These are phyloP conservation scores for Iselma pallidipennis DNA, from an alignment of 2,888 invertebrate genomes.

Conservation along the genomic window DNA sequence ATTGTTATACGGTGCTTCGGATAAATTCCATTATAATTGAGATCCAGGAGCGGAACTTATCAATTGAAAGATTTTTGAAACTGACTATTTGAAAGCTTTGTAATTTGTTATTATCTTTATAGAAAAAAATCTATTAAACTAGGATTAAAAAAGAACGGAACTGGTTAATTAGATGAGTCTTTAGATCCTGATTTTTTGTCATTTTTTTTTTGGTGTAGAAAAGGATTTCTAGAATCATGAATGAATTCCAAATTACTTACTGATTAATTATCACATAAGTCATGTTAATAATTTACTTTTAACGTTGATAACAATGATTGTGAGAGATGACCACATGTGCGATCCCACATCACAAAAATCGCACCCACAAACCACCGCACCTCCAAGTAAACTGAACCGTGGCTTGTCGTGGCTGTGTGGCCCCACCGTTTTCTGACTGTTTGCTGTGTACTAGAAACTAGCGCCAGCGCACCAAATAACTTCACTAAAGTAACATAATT, in stretches of 20 bases:
- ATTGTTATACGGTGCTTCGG: neutral
- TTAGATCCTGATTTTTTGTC: neutral
- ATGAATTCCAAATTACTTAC: constrained; percentile 30
- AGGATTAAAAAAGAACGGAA: neutral
- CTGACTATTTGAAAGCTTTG: neutral
- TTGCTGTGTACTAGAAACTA: constrained; percentile 17
- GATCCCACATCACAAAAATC: constrained; percentile 33
- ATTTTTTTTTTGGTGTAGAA: neutral
- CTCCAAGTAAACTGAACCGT: constrained; percentile 23
- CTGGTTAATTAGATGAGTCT: neutral
- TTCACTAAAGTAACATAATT: neutral
- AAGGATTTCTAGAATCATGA: no score
- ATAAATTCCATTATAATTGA: constrained; percentile 1
- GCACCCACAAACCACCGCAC: constrained; percentile 24
- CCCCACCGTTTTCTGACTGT: constrained; percentile 14
- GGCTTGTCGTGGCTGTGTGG: no score
- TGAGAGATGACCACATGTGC: constrained; percentile 44
- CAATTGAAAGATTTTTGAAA: neutral
- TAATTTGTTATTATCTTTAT: constrained; percentile 1
- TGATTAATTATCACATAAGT: constrained; percentile 39
- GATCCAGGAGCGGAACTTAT: neutral
- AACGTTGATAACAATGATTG: constrained; percentile 33
- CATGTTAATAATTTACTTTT: constrained; percentile 32
- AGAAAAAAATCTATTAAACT: neutral
- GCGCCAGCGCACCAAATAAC: constrained; percentile 25